Evolutionary conservation across 2,797 vertebrate species (phyloP).

Genomic region (Cossypha caffra): DNA sequence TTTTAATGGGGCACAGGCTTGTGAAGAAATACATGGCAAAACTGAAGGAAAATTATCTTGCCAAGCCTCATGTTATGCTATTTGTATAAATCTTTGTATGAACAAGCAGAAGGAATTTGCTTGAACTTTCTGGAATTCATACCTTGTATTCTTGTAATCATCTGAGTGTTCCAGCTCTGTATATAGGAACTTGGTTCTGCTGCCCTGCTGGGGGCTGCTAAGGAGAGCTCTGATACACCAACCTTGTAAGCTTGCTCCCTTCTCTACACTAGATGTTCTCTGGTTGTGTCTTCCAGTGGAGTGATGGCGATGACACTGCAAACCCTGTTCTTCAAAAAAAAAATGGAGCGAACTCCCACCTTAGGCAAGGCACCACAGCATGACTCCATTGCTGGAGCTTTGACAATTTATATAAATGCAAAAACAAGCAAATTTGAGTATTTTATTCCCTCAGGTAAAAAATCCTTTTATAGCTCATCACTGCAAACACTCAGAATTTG

Average conservation of each 20-base stretch:
- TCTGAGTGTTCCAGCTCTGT: not conserved
- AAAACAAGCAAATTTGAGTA: not conserved
- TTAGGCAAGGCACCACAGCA: not conserved
- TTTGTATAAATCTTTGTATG: conserved; percentile 39
- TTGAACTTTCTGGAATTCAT: conserved; percentile 50
- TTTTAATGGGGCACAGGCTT: not conserved
- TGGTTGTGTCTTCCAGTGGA: not conserved
- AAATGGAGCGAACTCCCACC: not conserved
- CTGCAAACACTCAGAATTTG: not conserved
- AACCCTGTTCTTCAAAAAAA: not conserved
- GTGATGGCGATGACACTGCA: not conserved
- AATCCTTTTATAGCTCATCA: not conserved
- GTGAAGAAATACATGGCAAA: conserved; percentile 22
- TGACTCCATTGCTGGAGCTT: not conserved
- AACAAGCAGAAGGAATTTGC: conserved; percentile 44
- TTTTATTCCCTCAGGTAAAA: not conserved
- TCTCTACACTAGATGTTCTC: not conserved
- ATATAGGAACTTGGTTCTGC: not conserved
- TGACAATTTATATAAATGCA: not conserved
- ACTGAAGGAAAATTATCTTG: conserved; percentile 36
- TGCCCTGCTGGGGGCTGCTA: not conserved
- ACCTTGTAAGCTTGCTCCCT: not conserved
- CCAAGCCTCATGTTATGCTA: not conserved
- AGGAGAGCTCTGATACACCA: not conserved
- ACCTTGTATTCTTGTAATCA: not conserved